Percentiles rank a stretch among this genome's conserved stretches.
phyloP scores from a whole-genome alignment of 2,888 invertebrate species.

The Eristalinus sepulchralis region DNA sequence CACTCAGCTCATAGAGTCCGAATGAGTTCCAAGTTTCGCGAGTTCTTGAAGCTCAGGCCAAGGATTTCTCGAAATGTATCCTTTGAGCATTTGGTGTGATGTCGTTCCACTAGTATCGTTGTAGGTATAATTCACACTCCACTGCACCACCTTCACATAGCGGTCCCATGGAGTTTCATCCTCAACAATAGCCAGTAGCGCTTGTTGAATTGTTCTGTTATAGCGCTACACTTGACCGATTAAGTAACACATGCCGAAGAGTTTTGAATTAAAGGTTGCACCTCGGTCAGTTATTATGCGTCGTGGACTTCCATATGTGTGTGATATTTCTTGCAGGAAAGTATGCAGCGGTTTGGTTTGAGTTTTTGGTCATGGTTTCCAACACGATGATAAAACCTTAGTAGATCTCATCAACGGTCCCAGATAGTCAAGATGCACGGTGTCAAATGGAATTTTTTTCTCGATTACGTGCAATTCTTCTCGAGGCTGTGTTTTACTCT shows the following conservation, averaged over 20 bases:
- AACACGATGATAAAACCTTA: neutral
- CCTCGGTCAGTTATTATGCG: constrained; percentile 1
- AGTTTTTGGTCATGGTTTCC: constrained; percentile 14
- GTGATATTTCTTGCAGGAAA: constrained; percentile 1
- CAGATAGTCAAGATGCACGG: neutral
- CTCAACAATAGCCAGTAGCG: too few relatives aligned
- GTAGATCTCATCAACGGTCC: constrained; percentile 18
- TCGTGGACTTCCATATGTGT: neutral
- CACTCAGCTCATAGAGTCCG: neutral
- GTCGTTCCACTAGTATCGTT: constrained; percentile 12
- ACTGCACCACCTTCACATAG: neutral
- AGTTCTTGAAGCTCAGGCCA: neutral
- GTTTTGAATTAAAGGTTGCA: constrained; percentile 7
- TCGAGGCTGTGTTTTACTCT: neutral
- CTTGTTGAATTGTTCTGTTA: too few relatives aligned
- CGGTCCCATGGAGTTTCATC: too few relatives aligned
- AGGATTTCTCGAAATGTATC: constrained; percentile 4
- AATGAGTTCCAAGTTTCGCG: too few relatives aligned
- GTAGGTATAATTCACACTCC: constrained; percentile 28
- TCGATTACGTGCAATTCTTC: constrained; percentile 7
- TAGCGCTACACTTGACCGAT: too few relatives aligned
- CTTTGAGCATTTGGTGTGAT: constrained; percentile 8
- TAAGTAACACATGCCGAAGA: too few relatives aligned
- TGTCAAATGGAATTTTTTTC: constrained; percentile 8
- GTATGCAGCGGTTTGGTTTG: neutral